A percentile compares a stretch with the other conserved stretches of the same genome.
These are phyloP conservation scores for Diadumene lineata DNA, from an alignment of 92 coral and sea anemone species.

Conservation along the genomic window DNA sequence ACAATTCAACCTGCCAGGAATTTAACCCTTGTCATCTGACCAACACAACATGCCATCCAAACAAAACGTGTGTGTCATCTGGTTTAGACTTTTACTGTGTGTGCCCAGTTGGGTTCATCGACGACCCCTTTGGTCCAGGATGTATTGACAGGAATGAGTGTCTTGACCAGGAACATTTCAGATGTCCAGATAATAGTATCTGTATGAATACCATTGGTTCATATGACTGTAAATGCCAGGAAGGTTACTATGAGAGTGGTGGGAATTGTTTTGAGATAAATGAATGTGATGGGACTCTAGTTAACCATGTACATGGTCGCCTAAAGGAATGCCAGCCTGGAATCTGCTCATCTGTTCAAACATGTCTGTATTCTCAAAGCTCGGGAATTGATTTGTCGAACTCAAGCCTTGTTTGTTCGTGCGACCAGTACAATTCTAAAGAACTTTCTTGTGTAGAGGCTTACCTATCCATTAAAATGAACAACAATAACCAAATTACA, in stretches of 20 bases:
- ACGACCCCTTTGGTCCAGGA: constrained; percentile 38
- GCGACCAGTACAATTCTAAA: constrained; percentile 31
- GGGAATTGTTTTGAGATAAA: constrained; percentile 57
- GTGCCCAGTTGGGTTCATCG: constrained; percentile 55
- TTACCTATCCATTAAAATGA: constrained; percentile 8
- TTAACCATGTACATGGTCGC: constrained; percentile 25
- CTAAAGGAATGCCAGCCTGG: constrained; percentile 59
- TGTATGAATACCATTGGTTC: constrained; percentile 61
- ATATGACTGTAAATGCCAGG: constrained; percentile 58
- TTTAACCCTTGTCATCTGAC: constrained; percentile 52
- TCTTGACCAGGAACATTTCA: constrained; percentile 28
- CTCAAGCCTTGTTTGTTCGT: too few species aligned
- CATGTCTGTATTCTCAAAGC: constrained; percentile 47
- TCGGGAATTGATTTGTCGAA: too few species aligned
- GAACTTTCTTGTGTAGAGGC: constrained; percentile 49
- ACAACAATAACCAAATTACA: too few species aligned
- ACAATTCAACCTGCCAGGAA: constrained; percentile 47
- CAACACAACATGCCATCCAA: constrained; percentile 45
- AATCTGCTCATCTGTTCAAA: constrained; percentile 34
- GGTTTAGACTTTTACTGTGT: constrained; percentile 62
- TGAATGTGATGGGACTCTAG: constrained; percentile 51
- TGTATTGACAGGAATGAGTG: constrained; percentile 63
- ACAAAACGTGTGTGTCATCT: constrained; percentile 60
- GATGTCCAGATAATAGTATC: constrained; percentile 32
- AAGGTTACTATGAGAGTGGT: constrained; percentile 57